Evolutionary conservation across 2,113 vertebrate genomes (phyloP).

Genomic region (Noctilio leporinus): DNA sequence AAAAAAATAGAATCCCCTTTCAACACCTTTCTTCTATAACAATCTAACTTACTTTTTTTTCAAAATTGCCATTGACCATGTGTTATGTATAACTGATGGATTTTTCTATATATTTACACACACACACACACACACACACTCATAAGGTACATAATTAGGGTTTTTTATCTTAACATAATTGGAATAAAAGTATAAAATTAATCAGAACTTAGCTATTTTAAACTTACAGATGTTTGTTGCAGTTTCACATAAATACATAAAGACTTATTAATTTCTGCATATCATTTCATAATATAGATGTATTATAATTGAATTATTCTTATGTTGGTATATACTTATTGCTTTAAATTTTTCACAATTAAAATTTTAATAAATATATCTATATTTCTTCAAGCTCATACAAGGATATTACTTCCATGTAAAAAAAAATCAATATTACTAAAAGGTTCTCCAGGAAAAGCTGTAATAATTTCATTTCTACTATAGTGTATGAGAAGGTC

Average conservation of each 20-base stretch:
- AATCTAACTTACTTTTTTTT: slow-evolving; percentile 7
- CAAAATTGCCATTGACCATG: background rate
- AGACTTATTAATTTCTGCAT: background rate
- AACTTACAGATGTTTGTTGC: background rate
- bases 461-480: background rate
- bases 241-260: background rate
- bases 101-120: background rate
- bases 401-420: background rate
- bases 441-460: background rate
- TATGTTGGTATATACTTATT: background rate
- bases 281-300: background rate
- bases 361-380: background rate
- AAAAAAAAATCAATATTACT: background rate
- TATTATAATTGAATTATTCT: background rate
- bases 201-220: background rate
- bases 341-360: background rate
- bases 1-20: background rate
- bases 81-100: background rate
- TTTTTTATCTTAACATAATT: slow-evolving; percentile 1
- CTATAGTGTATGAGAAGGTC: background rate
- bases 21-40: background rate
- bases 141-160: background rate
- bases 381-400: background rate
- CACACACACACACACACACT: background rate
- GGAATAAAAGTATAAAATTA: background rate